Conservation (phyloP, 2,113 vertebrate genomes). For the Equus przewalskii region DNA sequence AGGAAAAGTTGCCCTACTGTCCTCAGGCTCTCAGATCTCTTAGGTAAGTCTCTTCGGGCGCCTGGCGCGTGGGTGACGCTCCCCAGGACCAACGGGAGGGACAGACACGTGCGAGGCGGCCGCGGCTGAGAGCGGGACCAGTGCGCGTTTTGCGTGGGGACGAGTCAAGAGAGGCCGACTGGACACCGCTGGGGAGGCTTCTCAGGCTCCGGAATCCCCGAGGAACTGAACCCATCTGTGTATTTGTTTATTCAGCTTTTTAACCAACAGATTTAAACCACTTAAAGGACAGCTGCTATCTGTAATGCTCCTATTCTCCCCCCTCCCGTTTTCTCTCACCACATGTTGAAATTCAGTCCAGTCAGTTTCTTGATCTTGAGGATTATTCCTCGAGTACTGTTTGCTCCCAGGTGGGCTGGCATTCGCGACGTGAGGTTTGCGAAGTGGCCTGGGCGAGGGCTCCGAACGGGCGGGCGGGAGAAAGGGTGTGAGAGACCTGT, state of each 20-base stretch:
- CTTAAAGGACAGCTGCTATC: conserved; percentile 72
- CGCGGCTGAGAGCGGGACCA: not conserved
- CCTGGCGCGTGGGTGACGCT: not conserved
- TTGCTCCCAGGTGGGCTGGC: conserved; percentile 59
- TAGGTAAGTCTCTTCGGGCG: conserved; percentile 39
- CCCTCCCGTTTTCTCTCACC: not conserved
- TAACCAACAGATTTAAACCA: conserved; percentile 69
- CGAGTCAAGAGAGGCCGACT: not conserved
- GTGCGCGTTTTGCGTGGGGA: not conserved
- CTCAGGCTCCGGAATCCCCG: not conserved
- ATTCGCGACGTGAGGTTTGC: not conserved
- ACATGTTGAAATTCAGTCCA: conserved; percentile 62
- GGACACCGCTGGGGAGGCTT: not conserved
- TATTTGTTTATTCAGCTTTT: conserved; percentile 77
- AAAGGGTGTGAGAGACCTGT: not conserved
- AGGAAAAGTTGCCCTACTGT: conserved; percentile 75
- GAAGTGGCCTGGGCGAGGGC: conserved; percentile 27
- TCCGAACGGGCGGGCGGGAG: not conserved
- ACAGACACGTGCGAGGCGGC: not conserved
- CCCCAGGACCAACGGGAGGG: not conserved
- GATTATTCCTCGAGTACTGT: conserved; percentile 38
- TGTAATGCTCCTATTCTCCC: not conserved
- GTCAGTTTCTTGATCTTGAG: conserved; percentile 47
- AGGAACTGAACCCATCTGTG: conserved; percentile 60
- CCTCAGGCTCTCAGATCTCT: not conserved